Conservation (phyloP, 2,113 vertebrate species). For the Corapipo altera region DNA sequence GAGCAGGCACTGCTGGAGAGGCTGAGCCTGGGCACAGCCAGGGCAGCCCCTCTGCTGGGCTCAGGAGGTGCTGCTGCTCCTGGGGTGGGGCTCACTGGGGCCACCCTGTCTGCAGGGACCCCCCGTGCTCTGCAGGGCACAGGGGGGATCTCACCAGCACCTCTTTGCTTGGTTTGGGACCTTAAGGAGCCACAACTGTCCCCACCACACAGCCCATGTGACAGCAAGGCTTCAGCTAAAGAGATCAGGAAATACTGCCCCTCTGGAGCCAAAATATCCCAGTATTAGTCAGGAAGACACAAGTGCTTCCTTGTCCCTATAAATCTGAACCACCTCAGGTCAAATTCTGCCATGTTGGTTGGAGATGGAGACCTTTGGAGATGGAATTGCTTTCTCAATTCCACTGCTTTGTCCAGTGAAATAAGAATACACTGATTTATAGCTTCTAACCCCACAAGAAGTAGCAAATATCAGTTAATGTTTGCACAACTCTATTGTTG, state of each 20-base stretch:
- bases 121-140: background rate
- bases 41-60: background rate
- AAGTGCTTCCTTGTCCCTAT: background rate
- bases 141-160: background rate
- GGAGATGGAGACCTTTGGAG: background rate
- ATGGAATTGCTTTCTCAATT: background rate
- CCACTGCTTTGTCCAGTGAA: background rate
- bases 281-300: background rate
- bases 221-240: background rate
- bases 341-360: background rate
- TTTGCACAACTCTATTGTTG: background rate
- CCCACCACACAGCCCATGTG: fast-evolving
- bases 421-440: background rate
- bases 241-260: background rate
- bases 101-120: background rate
- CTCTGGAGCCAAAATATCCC: background rate
- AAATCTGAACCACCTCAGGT: background rate
- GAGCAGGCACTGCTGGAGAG: fast-evolving
- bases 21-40: background rate
- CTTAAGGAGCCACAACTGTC: fast-evolving
- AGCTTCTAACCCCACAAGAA: background rate
- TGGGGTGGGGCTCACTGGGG: too few species aligned
- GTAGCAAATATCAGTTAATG: background rate
- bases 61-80: background rate
- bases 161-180: fast-evolving